Evolutionary conservation across 2,888 invertebrate species (phyloP).

Genomic region (Carabus problematicus): DNA sequence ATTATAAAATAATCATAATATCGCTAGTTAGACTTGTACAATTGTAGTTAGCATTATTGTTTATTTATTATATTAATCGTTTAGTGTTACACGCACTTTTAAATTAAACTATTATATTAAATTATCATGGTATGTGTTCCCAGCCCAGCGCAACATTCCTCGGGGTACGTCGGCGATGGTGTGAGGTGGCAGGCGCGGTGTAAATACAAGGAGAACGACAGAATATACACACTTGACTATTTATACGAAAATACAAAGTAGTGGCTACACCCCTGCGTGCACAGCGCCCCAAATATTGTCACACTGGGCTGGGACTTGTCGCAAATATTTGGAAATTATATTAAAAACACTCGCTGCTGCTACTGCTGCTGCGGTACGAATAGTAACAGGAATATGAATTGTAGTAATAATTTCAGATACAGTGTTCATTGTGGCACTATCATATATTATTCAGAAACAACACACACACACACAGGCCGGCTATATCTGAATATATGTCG

Average conservation of each 20-base stretch:
- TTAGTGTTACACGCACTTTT: conserved; percentile 43
- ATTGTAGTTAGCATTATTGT: conserved; percentile 21
- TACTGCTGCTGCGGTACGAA: no score
- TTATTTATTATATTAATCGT: conserved; percentile 40
- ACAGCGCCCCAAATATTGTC: conserved; percentile 24
- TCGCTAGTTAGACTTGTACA: no score
- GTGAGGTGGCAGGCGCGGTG: background rate
- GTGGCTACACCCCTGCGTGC: background rate
- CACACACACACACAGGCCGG: no score
- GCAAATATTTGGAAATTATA: conserved; percentile 38
- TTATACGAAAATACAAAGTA: no score
- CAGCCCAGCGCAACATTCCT: conserved; percentile 45
- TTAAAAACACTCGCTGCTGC: conserved; percentile 37
- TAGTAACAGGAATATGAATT: conserved; percentile 20
- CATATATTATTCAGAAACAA: conserved; percentile 45
- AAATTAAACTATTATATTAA: conserved; percentile 36
- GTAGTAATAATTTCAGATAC: conserved; percentile 42
- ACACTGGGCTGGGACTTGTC: conserved; percentile 44
- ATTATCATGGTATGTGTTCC: conserved; percentile 23
- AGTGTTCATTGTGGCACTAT: conserved; percentile 50
- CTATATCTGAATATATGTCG: conserved; percentile 15
- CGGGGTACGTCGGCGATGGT: no score
- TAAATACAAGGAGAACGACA: conserved; percentile 1
- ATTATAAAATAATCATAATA: no score
- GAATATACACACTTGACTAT: no score